Conservation (phyloP, 2,888 invertebrate species). For the Hyppa rectilinea region DNA sequence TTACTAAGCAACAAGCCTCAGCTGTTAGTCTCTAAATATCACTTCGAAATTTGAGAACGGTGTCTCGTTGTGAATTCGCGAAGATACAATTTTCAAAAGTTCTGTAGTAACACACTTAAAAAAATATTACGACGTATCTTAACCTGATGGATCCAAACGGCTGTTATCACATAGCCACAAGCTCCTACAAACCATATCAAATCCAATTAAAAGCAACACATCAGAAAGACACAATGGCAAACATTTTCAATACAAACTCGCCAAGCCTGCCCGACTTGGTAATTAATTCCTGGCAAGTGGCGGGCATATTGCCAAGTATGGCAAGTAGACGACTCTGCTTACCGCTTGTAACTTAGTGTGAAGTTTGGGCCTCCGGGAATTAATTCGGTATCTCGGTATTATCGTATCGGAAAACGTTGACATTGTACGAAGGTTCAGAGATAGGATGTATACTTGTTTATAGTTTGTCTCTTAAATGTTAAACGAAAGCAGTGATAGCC, state of each 20-base stretch:
- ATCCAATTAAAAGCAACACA: conserved; percentile 36
- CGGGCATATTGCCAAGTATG: conserved; percentile 51
- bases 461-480: too few relatives aligned
- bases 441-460: not conserved
- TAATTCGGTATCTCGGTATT: conserved; percentile 30
- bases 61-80: too few relatives aligned
- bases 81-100: too few relatives aligned
- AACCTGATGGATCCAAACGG: too few relatives aligned
- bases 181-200: too few relatives aligned
- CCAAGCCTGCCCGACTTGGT: conserved; percentile 46
- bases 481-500: too few relatives aligned
- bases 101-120: too few relatives aligned
- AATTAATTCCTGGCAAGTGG: conserved; percentile 56
- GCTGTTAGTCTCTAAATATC: too few relatives aligned
- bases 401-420: not conserved
- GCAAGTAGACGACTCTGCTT: conserved; percentile 32
- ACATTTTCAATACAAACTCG: conserved; percentile 46
- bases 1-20: too few relatives aligned
- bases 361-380: conserved; percentile 48
- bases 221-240: conserved; percentile 7
- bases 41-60: too few relatives aligned
- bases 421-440: not conserved
- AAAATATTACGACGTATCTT: too few relatives aligned
- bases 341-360: conserved; percentile 54
- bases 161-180: too few relatives aligned